Conservation (phyloP, 2,113 vertebrate species). For the Atractosteus spatula region DNA sequence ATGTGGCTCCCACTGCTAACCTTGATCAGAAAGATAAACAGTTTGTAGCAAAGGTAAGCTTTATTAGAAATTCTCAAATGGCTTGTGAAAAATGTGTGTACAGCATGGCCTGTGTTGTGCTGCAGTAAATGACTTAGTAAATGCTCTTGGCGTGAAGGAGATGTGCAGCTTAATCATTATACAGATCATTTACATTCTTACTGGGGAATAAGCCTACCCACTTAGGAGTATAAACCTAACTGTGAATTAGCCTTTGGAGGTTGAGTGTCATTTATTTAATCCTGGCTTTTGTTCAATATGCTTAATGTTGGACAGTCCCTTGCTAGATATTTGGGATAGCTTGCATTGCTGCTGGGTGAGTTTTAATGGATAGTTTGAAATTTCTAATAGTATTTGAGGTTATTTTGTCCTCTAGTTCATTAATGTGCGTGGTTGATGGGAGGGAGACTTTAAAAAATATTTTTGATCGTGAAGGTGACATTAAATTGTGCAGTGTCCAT, state of each 20-base stretch:
- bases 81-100: not conserved
- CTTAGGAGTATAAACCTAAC: not conserved
- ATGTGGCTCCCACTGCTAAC: slow-evolving; percentile 92
- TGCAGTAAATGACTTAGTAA: not conserved
- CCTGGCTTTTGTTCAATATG: not conserved
- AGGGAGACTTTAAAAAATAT: too few species aligned
- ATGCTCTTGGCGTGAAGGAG: not conserved
- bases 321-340: not conserved
- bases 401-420: not conserved
- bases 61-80: not conserved
- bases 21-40: slow-evolving; percentile 96
- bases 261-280: too few species aligned
- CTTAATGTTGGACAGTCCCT: not conserved
- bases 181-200: not conserved
- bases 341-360: not conserved
- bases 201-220: not conserved
- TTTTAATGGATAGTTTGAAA: not conserved
- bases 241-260: not conserved
- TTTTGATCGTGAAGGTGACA: too few species aligned
- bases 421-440: too few species aligned
- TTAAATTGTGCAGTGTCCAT: too few species aligned
- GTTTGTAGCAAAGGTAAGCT: slow-evolving; percentile 92
- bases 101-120: not conserved
- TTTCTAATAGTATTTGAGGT: not conserved
- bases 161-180: not conserved